phyloP scores from a whole-genome alignment of 2,113 vertebrate species.

The Nesogale talazaci region DNA sequence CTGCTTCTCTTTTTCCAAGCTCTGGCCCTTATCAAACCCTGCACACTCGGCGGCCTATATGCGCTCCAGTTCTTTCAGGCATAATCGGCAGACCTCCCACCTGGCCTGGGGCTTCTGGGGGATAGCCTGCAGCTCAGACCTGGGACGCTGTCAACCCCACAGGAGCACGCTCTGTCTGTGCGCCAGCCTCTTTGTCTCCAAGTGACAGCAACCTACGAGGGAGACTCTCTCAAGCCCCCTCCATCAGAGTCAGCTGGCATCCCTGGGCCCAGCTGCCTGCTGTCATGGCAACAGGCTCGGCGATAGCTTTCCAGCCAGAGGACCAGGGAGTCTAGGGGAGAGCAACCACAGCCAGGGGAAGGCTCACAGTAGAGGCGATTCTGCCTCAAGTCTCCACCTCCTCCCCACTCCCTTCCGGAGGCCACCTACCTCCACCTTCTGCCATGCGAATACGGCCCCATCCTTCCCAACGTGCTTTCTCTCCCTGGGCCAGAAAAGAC shows the following conservation, averaged over 20 bases:
- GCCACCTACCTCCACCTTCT: constrained; percentile 29
- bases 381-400: not conserved
- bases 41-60: not conserved
- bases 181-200: constrained; percentile 68
- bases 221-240: constrained; percentile 67
- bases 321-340: constrained; percentile 38
- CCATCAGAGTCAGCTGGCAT: constrained; percentile 66
- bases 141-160: not conserved
- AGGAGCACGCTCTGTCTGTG: not conserved
- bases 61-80: constrained; percentile 1
- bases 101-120: not conserved
- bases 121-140: constrained; percentile 7
- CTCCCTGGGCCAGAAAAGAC: constrained; percentile 40
- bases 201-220: constrained; percentile 51
- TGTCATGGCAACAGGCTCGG: constrained; percentile 75
- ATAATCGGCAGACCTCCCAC: constrained; percentile 11
- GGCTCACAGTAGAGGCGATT: not conserved
- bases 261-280: constrained; percentile 68
- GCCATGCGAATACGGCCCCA: not conserved
- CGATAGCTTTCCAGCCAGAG: constrained; percentile 58
- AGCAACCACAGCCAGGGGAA: constrained; percentile 25
- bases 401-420: not conserved
- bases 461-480: constrained; percentile 3
- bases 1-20: constrained; percentile 18
- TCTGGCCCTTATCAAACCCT: constrained; percentile 13